These are phyloP conservation scores for Synergus japonicus DNA, from an alignment of 2,888 invertebrate genomes.

Conservation along the genomic window DNA sequence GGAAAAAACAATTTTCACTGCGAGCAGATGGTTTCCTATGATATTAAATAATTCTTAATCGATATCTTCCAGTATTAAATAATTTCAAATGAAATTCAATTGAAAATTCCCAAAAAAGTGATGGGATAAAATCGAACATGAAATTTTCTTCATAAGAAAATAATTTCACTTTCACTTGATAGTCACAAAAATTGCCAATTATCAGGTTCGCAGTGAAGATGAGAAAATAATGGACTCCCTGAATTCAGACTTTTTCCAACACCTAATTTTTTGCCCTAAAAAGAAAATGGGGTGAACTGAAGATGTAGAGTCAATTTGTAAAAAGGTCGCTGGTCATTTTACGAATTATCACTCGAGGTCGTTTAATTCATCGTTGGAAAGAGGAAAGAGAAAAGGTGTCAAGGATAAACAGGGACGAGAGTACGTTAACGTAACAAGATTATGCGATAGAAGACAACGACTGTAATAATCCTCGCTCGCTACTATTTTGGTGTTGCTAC, in stretches of 20 bases:
- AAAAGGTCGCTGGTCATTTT: conserved; percentile 63
- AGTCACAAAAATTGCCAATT: too few species aligned
- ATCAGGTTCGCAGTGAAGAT: too few species aligned
- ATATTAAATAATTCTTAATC: too few species aligned
- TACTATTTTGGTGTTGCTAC: conserved; percentile 11
- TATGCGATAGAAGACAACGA: conserved; percentile 57
- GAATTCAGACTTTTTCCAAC: too few species aligned
- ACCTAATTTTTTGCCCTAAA: too few species aligned
- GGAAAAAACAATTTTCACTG: not conserved
- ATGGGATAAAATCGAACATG: too few species aligned
- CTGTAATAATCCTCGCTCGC: conserved; percentile 36
- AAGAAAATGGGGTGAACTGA: not conserved
- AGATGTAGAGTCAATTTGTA: conserved; percentile 46
- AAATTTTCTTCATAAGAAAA: too few species aligned
- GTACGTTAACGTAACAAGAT: conserved; percentile 63
- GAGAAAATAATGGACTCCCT: too few species aligned
- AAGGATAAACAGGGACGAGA: conserved; percentile 66
- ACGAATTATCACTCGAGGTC: conserved; percentile 49
- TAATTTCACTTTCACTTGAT: too few species aligned
- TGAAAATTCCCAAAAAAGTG: too few species aligned
- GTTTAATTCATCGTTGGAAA: conserved; percentile 42
- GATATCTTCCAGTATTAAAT: too few species aligned
- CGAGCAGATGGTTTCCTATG: conserved; percentile 48
- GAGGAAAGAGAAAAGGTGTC: conserved; percentile 66
- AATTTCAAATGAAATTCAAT: too few species aligned